Percentiles rank a stretch among this genome's conserved stretches.
Evolutionary conservation across 2,797 vertebrate species (phyloP).

Genomic region (Apodemus agrarius): DNA sequence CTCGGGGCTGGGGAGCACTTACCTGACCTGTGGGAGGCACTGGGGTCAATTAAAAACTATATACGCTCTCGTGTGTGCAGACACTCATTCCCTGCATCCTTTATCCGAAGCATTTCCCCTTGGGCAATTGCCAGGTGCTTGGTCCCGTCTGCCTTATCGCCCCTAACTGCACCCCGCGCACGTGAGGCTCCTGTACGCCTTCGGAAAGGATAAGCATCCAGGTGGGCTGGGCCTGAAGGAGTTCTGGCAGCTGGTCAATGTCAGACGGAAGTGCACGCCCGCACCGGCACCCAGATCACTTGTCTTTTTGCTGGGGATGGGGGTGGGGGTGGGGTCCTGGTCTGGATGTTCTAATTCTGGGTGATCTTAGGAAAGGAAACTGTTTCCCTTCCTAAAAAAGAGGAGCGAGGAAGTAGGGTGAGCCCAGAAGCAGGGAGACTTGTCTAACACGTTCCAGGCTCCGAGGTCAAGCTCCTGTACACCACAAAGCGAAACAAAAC

Average conservation of each 20-base stretch:
- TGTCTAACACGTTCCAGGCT: neutral
- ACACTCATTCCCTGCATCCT: neutral
- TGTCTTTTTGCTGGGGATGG: neutral
- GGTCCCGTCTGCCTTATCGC: neutral
- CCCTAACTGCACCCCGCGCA: too few species aligned
- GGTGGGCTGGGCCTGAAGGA: too few species aligned
- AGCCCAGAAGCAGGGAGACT: neutral
- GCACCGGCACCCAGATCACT: accelerated
- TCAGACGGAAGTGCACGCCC: neutral
- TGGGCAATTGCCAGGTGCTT: neutral
- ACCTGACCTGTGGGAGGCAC: neutral
- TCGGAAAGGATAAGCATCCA: neutral
- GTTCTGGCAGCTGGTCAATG: neutral
- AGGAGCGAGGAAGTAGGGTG: neutral
- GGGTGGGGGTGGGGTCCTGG: too few species aligned
- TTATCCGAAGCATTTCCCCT: neutral
- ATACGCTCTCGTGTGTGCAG: neutral
- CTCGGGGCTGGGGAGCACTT: neutral
- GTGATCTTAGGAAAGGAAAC: neutral
- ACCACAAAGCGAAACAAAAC: neutral
- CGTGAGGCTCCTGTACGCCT: neutral
- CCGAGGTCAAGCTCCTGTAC: neutral
- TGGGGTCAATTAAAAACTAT: neutral
- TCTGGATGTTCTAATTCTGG: neutral
- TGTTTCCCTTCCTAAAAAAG: conserved; percentile 37